Conservation (phyloP, 2,113 vertebrate genomes). For the Meles meles region DNA sequence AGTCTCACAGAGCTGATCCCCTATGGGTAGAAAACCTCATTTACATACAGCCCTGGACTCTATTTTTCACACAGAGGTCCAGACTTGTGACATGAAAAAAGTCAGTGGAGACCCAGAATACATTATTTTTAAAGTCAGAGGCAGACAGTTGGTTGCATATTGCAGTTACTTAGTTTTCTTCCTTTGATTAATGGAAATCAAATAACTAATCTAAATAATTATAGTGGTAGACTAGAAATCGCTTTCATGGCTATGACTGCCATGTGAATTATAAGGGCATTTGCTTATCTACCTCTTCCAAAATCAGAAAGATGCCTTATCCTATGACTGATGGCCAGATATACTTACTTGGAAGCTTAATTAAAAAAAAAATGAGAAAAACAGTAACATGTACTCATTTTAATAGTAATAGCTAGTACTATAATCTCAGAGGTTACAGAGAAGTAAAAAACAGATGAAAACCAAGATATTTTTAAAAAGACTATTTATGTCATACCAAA, state of each 20-base stretch:
- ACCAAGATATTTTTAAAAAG: neutral
- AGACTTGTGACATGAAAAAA: slow-evolving; percentile 41
- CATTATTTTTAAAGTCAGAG: neutral
- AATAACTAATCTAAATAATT: slow-evolving; percentile 26
- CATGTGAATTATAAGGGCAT: neutral
- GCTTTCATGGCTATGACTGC: neutral
- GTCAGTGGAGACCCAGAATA: slow-evolving; percentile 22
- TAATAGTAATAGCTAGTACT: neutral
- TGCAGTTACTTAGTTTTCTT: neutral
- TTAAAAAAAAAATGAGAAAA: neutral
- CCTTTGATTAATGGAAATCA: slow-evolving; percentile 31
- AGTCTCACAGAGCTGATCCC: slow-evolving; percentile 12
- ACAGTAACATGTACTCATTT: neutral
- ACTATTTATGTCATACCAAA: neutral
- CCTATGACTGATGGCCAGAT: neutral
- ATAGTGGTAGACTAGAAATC: neutral
- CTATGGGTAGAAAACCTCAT: slow-evolving; percentile 9
- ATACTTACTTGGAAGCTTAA: neutral
- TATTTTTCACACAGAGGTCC: neutral
- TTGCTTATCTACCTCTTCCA: neutral
- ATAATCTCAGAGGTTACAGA: neutral
- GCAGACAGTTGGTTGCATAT: neutral
- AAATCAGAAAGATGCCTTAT: slow-evolving; percentile 3
- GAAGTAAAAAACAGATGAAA: neutral
- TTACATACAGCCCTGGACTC: neutral